Percentiles rank a stretch among this genome's conserved stretches.
Conservation (phyloP, 2,797 vertebrate genomes). For the Decapterus maruadsi region DNA sequence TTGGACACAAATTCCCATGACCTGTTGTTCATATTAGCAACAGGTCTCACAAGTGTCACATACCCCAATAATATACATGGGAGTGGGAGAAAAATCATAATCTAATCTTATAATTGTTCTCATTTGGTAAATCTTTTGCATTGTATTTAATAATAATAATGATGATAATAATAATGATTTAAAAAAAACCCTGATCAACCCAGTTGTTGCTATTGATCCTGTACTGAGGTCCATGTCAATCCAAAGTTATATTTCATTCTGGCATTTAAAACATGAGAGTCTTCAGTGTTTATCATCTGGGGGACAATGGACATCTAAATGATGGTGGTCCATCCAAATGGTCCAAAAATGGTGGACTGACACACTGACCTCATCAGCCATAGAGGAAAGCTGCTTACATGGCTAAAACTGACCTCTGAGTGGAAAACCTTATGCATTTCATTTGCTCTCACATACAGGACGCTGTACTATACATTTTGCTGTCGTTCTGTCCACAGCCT, state of each 20-base stretch:
- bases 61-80: too few species aligned
- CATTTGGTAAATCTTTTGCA: neutral
- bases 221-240: neutral
- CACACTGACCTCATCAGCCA: neutral
- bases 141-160: neutral
- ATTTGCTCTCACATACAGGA: neutral
- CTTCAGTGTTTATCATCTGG: neutral
- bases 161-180: too few species aligned
- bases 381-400: neutral
- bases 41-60: too few species aligned
- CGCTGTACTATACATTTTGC: neutral
- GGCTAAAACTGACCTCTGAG: neutral
- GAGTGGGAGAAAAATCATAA: neutral
- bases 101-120: too few species aligned
- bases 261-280: neutral
- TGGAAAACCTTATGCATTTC: neutral
- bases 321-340: neutral
- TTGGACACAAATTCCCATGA: too few species aligned
- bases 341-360: neutral
- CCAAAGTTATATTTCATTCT: too few species aligned
- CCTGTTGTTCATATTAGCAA: neutral
- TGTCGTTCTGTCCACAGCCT: conserved; percentile 1
- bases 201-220: too few species aligned
- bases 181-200: too few species aligned
- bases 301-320: neutral